Base-by-base conservation (phyloP, 2,888 invertebrate genomes). In the Stenodera caucasica region DNA sequence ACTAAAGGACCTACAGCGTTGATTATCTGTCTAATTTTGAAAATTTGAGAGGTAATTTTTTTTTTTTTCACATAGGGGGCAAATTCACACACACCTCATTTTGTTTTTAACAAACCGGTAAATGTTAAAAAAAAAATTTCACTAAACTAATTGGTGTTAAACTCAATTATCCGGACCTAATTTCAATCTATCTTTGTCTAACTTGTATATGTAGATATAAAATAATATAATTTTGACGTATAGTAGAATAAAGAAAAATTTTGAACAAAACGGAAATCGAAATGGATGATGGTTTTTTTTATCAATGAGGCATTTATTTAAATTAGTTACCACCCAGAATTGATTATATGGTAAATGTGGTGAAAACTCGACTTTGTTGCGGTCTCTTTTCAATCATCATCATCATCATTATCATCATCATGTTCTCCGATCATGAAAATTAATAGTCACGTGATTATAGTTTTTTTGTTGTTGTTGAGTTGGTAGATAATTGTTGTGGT, bases 1-100 rank as follows among this genome's bases (percentile, higher is more conserved):
- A 5, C 15, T 12, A 33, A 14, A 35, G 9, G 37, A 40, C 37
- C 37, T 40, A 40, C 37, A 40, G 73, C 95, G 8, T 96, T 98
- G 98, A 98, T n/a, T n/a, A n/a, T n/a, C n/a, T n/a, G n/a, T n/a
- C n/a, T n/a, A n/a, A n/a, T n/a, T n/a, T n/a, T n/a, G n/a, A n/a
- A n/a, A n/a, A n/a, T n/a, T n/a, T n/a, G n/a, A n/a, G n/a, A n/a
- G n/a, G n/a, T n/a, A n/a, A n/a, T n/a, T n/a, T n/a, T n/a, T n/a
- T n/a, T n/a, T n/a, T n/a, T n/a, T n/a, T n/a, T n/a, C n/a, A n/a
- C n/a, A n/a, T n/a, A n/a, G n/a, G n/a, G n/a, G n/a, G n/a, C n/a
- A n/a, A n/a, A n/a, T n/a, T n/a, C 33, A n/a, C 33, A n/a, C n/a
- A 37, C 37, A 15, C 15, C 37, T 15, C 15, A 37, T 37, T 37